phyloP scores from a whole-genome alignment of 2,888 invertebrate species.

The Siphlonurus alternatus region DNA sequence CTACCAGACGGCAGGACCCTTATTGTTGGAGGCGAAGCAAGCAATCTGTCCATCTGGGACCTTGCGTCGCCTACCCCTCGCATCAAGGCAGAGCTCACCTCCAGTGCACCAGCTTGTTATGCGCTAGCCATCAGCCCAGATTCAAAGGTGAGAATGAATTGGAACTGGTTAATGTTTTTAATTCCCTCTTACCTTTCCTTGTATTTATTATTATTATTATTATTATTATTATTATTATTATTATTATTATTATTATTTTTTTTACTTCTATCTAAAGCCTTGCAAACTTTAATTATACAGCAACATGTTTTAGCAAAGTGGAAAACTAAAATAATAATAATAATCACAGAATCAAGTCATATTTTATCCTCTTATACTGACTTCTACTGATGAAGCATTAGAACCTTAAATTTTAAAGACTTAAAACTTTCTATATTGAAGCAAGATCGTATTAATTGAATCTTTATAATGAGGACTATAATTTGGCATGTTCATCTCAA shows the following conservation, averaged over 20 bases:
- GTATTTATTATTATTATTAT: too few relatives aligned
- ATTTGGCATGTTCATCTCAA: too few relatives aligned
- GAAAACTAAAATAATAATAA: too few relatives aligned
- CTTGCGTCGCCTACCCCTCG: constrained; percentile 78
- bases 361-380: too few relatives aligned
- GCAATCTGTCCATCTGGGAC: constrained; percentile 92
- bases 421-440: too few relatives aligned
- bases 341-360: too few relatives aligned
- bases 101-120: constrained; percentile 92
- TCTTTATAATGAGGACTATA: too few relatives aligned
- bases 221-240: background rate
- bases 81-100: constrained; percentile 78
- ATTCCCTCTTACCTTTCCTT: constrained; percentile 1
- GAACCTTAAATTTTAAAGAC: too few relatives aligned
- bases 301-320: too few relatives aligned
- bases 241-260: background rate
- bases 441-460: too few relatives aligned
- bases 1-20: constrained; percentile 85
- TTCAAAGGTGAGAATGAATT: constrained; percentile 54
- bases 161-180: too few relatives aligned
- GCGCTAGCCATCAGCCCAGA: constrained; percentile 94
- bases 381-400: too few relatives aligned
- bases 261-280: background rate
- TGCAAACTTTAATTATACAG: background rate
- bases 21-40: constrained; percentile 93